Conservation (phyloP, 1,140 invertebrate genomes). For the Drosophila sp. region DNA sequence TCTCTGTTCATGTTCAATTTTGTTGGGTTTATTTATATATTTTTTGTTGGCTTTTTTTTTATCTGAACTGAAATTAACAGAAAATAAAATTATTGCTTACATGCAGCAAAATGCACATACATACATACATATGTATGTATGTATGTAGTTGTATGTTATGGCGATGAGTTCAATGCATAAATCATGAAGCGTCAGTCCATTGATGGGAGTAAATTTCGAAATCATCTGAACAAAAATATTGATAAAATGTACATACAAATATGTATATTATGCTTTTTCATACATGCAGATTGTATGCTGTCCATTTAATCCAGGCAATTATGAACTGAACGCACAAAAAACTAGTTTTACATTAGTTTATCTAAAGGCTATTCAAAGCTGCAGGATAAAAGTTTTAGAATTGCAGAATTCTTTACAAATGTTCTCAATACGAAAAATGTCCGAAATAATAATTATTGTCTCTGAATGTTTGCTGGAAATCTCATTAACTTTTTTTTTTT, state of each 20-base stretch:
- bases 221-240: background rate
- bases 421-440: too few species aligned
- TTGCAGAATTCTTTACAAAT: too few species aligned
- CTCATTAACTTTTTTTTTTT: too few species aligned
- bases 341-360: too few species aligned
- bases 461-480: too few species aligned
- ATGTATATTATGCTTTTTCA: background rate
- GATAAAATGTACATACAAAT: background rate
- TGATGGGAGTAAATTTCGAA: conserved; percentile 7
- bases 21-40: conserved; percentile 8
- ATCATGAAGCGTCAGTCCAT: conserved; percentile 24
- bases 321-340: background rate
- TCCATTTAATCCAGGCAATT: background rate
- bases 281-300: background rate
- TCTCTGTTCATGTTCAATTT: conserved; percentile 13
- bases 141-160: conserved; percentile 11
- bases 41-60: conserved; percentile 15
- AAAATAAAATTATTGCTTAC: conserved; percentile 45
- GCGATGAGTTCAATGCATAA: conserved; percentile 30
- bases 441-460: too few species aligned
- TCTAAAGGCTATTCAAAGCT: too few species aligned
- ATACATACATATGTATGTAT: background rate
- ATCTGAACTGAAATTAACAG: conserved; percentile 47
- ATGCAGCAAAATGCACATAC: conserved; percentile 6
- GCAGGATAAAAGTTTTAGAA: too few species aligned